Evolutionary conservation across 2,797 vertebrate species (phyloP).

Genomic region (Podarcis siculus): DNA sequence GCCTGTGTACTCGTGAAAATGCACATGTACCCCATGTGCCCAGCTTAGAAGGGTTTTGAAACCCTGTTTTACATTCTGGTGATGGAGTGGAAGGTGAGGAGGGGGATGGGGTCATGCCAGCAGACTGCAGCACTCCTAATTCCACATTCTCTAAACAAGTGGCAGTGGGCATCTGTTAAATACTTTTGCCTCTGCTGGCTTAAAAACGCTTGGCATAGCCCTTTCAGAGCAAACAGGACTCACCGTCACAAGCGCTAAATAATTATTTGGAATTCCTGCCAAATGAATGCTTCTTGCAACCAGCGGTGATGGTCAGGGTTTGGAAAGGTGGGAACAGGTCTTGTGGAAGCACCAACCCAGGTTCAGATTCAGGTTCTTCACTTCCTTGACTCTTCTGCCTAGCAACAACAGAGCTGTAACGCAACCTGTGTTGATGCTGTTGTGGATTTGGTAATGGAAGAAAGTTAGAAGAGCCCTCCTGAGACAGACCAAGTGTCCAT

Average conservation of each 20-base stretch:
- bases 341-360: not conserved
- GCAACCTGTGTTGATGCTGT: not conserved
- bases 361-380: not conserved
- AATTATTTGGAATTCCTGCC: too few species aligned
- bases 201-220: not conserved
- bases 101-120: not conserved
- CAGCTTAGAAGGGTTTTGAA: not conserved
- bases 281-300: too few species aligned
- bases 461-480: not conserved
- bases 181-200: too few species aligned
- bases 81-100: not conserved
- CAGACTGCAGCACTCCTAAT: too few species aligned
- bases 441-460: not conserved
- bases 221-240: not conserved
- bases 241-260: not conserved
- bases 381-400: not conserved
- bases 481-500: too few species aligned
- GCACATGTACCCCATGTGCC: rapidly evolving
- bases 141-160: not conserved
- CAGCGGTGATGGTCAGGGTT: too few species aligned
- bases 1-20: constrained; percentile 42
- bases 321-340: not conserved
- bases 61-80: constrained; percentile 23
- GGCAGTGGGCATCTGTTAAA: not conserved
- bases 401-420: not conserved